These are phyloP conservation scores for Sebastiscus tertius DNA, from an alignment of 2,797 vertebrate genomes.

Conservation along the genomic window DNA sequence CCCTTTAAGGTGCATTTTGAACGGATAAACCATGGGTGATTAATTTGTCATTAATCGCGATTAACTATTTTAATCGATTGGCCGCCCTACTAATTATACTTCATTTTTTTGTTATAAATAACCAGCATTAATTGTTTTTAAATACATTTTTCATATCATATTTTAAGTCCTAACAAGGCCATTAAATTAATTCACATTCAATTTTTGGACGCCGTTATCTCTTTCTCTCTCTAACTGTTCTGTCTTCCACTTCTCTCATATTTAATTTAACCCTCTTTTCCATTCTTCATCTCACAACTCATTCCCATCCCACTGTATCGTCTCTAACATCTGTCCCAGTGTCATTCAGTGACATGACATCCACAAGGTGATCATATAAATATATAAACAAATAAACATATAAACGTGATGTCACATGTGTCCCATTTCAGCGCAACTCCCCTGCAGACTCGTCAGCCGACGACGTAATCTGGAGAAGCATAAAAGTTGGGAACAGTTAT, in stretches of 20 bases:
- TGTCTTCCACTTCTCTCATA: constrained; percentile 2
- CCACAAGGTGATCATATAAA: too few species aligned
- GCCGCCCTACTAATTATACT: neutral
- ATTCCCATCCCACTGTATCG: constrained; percentile 20
- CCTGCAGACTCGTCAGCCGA: constrained; percentile 38
- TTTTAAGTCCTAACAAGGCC: neutral
- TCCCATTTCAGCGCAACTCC: constrained; percentile 72
- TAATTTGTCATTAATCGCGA: too few species aligned
- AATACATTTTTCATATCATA: neutral
- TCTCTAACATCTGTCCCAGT: constrained; percentile 38
- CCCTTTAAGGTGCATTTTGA: too few species aligned
- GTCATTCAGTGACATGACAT: neutral
- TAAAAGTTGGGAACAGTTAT: constrained; percentile 75
- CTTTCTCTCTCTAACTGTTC: neutral
- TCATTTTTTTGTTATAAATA: neutral
- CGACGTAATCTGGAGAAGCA: constrained; percentile 52
- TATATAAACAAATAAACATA: neutral
- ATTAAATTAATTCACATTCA: neutral
- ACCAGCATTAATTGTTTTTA: neutral
- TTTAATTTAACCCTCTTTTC: neutral
- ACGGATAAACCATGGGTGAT: too few species aligned
- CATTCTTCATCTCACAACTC: neutral
- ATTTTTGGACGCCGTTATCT: neutral
- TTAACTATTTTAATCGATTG: too few species aligned
- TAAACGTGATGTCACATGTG: constrained; percentile 68